Base-by-base conservation (phyloP, 2,797 vertebrate genomes). In the Simalia tracyae region DNA sequence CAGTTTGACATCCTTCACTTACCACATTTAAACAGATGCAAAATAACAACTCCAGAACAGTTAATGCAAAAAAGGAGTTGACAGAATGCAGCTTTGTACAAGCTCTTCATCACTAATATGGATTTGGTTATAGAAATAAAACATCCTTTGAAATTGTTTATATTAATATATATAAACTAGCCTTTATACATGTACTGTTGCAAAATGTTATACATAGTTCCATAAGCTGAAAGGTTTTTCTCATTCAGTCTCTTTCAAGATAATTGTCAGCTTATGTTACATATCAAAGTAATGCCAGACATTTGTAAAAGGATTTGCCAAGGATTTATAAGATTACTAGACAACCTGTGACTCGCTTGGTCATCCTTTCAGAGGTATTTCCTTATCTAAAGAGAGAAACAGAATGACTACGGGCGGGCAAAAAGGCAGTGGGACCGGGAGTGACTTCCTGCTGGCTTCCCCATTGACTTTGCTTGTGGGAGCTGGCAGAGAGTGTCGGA, bases 201-300 rank as follows among this genome's bases (percentile, higher is more conserved):
- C 50, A 24, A 93, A 95, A 91, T 28, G 60, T 22, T 24, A 86
- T 4, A 88, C 14, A 90, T 64, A 54, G 57, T 91, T 92, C 59
- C 54, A 68, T 72, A 2, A 93, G 85, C 50, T 93, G 61, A 59
- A 89, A 63, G 11, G 92, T 92, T 88, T 89, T 59, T 93, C 56
- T 3, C 11, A n/a, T 64, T 50, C 76, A 91, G 46, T 89, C 60
- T 88, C 57, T 22, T 90, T 91, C 86, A 91, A 92, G 87, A 90
- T 6, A 87, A 89, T 63, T 15, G 63, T 46, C 11, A 92, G 87
- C 59, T 19, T 91, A 84, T 61, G n/a, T 31, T 88, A 90, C 12
- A 64, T 92, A 63, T 90, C 46, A 57, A 36, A 59, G 54, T 87
- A 91, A 91, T 26, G 92, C n/a, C 28, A 84, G 60, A 59, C 90